Base-by-base conservation (phyloP, 1,140 invertebrate species). In the Atopsyche davidsoni region DNA sequence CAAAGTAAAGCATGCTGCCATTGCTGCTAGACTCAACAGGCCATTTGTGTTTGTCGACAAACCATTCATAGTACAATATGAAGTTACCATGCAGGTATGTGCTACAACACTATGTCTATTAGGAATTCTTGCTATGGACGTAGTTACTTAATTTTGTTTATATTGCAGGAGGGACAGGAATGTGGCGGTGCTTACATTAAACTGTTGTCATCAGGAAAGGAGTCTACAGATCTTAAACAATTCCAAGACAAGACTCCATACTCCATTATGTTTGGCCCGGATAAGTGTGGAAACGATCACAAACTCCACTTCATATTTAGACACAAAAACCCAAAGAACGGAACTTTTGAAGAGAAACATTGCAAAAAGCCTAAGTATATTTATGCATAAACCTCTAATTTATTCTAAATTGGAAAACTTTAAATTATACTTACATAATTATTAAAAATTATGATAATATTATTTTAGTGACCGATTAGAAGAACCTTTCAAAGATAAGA, bases 101-200 rank as follows among this genome's bases (percentile, higher is more conserved):
- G 28, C 39, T n/a, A 32, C 13, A 38, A 28, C 6, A n/a, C 24
- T 7, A 28, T 28, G 7, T 38, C 6, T 38, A 9, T 38, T 38
- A 17, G n/a, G 4, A 38, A 14, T 18, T 19, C 19, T 6, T 19
- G 9, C n/a, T 41, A 22, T 16, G 7, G 21, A 42, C n/a, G 3
- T 28, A 19, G 23, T 48, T 16, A 17, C 22, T 39, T 17, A 38
- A 39, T 10, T 19, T 23, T 49, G 11, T 51, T 7, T 11, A 67
- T 68, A 38, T 75, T 83, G 23, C 85, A 96, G 80, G 92, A 96
- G 65, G 94, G 94, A 2, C 93, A 98, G 74, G 95, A 98, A 70
- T 99, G 96, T 75, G 96, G 96, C 39, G 96, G 96, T 11, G 94
- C 94, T 7, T 99, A 99, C 68, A 69, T 99, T 1, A 99, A 99